Conservation (phyloP, 2,797 vertebrate genomes). For the Amphiprion clarkii region DNA sequence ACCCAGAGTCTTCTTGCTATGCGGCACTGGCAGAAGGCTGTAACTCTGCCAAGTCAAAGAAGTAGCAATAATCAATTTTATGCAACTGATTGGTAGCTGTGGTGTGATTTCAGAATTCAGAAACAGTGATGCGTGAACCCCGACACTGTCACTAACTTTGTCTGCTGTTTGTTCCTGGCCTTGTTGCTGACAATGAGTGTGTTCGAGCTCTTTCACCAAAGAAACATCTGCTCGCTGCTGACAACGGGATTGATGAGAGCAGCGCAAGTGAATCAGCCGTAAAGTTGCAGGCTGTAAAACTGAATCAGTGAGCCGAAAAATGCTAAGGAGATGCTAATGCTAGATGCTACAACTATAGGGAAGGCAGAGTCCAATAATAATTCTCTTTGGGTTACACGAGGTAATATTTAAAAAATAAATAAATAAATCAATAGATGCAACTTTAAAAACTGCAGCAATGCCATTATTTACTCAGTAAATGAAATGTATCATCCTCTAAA, state of each 20-base stretch:
- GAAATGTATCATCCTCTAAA: conserved; percentile 4
- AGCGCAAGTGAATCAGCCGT: not conserved
- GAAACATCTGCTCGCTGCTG: not conserved
- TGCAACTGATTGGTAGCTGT: too few species aligned
- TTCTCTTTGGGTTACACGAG: not conserved
- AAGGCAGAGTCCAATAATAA: not conserved
- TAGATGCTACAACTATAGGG: too few species aligned
- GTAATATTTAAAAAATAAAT: not conserved
- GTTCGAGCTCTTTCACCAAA: not conserved
- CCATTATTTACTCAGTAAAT: conserved; percentile 2
- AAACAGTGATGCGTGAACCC: too few species aligned
- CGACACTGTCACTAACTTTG: too few species aligned
- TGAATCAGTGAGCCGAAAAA: too few species aligned
- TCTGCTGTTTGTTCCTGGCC: conserved; percentile 5
- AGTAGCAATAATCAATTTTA: too few species aligned
- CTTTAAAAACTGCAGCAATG: not conserved
- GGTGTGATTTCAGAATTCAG: too few species aligned
- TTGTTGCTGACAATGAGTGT: not conserved
- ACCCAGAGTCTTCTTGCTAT: too few species aligned
- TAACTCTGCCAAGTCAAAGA: too few species aligned
- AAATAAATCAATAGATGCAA: not conserved
- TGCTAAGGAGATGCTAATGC: too few species aligned
- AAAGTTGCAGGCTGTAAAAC: too few species aligned
- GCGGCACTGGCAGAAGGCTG: too few species aligned
- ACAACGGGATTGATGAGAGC: not conserved